Base-by-base conservation (phyloP, 2,888 invertebrate genomes). In the Trimorus sp. region DNA sequence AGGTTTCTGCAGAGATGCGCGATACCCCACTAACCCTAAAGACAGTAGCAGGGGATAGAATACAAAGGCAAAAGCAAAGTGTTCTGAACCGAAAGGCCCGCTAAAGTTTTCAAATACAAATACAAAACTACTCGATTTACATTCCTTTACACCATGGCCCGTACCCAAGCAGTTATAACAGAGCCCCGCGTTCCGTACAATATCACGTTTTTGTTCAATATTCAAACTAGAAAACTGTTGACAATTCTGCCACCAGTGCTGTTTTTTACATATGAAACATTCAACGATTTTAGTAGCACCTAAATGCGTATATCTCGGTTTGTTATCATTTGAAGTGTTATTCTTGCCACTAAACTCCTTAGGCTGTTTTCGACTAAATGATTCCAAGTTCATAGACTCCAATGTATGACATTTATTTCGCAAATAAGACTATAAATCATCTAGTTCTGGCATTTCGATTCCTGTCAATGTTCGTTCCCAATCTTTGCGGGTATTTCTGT, bases 371-470 rank as follows among this genome's bases (percentile, higher is more conserved):
- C 37, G 36, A 2, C 6, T 15, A 12, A 15, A 37, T 12, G 56
- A 9, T 37, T 56, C 56, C 36, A 37, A 36, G n/a, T 56, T 36
- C 56, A 56, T 56, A 37, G 56, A 11, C 37, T 56, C 56, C 15
- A 36, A 12, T 11, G 37, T 11, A 37, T 56, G 56, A 15, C 56
- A 56, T 56, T 37, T 56, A 12, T 56, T 36, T 56, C 56, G 36
- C 56, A 56, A 56, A 36, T 37, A 56, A 12, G 7, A 7, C 56
- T 37, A 36, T 11, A 56, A 56, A 0, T 56, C 56, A 9, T 56
- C 37, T 15, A 56, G 4, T 7, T 14, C 12, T 36, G 56, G 56
- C 36, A 56, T 36, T 56, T 56, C 7, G 6, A 37, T 9, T 15
- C 56, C 36, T 14, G 12, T 36, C 37, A 56, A 56, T 0, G 56